Evolutionary conservation across 2,113 vertebrate genomes (phyloP).

Genomic region (Ameiurus melas): DNA sequence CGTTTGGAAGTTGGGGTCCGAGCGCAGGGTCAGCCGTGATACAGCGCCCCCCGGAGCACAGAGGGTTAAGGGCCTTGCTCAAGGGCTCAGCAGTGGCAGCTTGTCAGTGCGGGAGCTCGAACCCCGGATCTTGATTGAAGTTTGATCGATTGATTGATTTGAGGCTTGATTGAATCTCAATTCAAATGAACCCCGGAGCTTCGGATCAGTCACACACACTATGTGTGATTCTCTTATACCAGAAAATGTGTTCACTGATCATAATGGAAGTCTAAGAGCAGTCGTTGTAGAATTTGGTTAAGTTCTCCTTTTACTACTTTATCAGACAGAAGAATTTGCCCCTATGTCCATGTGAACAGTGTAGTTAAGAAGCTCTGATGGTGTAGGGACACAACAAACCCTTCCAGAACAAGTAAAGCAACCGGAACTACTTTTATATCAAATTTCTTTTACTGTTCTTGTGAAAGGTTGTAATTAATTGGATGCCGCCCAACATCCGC

Average conservation of each 20-base stretch:
- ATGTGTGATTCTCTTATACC: neutral
- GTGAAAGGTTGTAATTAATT: neutral
- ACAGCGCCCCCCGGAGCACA: no score
- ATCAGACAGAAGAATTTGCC: neutral
- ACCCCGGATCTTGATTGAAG: no score
- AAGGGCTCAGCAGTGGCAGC: no score
- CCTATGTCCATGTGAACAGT: neutral
- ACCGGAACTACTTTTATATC: neutral
- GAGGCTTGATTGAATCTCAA: no score
- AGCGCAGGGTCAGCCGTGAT: no score
- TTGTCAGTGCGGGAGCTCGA: no score
- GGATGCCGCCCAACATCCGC: neutral
- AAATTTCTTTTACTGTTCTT: no score
- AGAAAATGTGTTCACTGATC: neutral
- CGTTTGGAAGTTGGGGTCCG: no score
- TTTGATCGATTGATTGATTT: no score
- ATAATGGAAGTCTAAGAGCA: neutral
- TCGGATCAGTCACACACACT: no score
- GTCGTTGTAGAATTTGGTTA: neutral
- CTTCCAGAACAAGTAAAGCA: neutral
- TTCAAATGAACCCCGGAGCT: no score
- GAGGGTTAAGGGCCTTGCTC: no score
- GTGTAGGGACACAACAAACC: neutral
- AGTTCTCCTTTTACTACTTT: neutral
- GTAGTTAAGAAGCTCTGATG: neutral